Evolutionary conservation across 1,140 invertebrate species (phyloP), one percentile per base, ranked within the genome.

Genomic region (Zaprionus lachaisei): DNA sequence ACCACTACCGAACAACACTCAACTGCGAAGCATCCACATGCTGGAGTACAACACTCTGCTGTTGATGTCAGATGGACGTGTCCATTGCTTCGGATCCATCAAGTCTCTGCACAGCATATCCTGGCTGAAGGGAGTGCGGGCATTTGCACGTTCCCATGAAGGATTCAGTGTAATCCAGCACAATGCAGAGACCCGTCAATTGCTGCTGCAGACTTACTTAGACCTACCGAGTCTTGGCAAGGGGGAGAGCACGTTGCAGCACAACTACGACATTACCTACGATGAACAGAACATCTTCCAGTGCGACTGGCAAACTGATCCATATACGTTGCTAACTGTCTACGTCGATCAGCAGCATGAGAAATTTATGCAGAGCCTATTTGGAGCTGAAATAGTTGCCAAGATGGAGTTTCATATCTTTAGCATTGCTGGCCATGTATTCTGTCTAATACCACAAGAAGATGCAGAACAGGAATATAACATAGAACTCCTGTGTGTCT

Each of bases 71-170:
- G 82, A 84, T 58, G 91, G 91, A 4, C 67, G 57, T 0, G 75
- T 92, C 17, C 90, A 91, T 72, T 85, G 90, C 41, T 92, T 91
- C 64, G 80, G 72, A 6, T 91, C 89, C 1, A 77, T 91, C 11
- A 92, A 92, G 63, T 77, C 77, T 0, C 60, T 92, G 38, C 81
- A 89, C 31, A 37, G 22, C 26, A 70, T 92, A 31, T 54, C 57
- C 15, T 91, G 91, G 85, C 64, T 92, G 1, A 77, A 49, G 6
- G 80, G 77, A 20, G 83, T 92, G 3, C 77, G 85, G 3, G 90
- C 83, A 20, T 87, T 92, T 34, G 44, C 79, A 5, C 66, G 66
- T 5, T 58, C 72, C 0, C 24, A 41, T 1, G 34, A 69, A 1
- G 91, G 81, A 22, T 92, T 92, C 24, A 89, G 81, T 51, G 66